phyloP scores from a whole-genome alignment of 2,113 vertebrate species.

The Nanorana parkeri region DNA sequence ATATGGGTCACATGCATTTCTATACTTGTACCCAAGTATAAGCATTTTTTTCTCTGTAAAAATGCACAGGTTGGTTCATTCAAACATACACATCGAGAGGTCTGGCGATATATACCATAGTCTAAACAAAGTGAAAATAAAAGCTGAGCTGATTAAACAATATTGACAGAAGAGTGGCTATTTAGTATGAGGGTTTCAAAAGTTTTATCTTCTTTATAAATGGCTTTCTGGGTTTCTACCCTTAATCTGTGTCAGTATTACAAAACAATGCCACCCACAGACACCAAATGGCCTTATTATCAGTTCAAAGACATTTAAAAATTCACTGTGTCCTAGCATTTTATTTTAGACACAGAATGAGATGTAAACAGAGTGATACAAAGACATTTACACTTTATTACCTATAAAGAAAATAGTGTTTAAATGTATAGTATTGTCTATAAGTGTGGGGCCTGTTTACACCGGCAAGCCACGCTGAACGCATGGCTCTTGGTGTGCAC shows the following conservation, averaged over 20 bases:
- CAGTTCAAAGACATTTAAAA: too few species aligned
- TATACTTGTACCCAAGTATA: neutral
- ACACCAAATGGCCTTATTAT: neutral
- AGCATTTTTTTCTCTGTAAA: neutral
- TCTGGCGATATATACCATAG: conserved; percentile 14
- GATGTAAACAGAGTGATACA: too few species aligned
- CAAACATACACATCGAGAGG: conserved; percentile 31
- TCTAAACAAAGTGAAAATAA: conserved; percentile 29
- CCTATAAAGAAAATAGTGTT: too few species aligned
- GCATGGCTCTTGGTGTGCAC: too few species aligned
- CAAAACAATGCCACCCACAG: neutral
- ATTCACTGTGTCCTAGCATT: too few species aligned
- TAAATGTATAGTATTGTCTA: too few species aligned
- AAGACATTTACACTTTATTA: too few species aligned
- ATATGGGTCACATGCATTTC: too few species aligned
- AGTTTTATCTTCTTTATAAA: conserved; percentile 13
- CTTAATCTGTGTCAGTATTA: neutral
- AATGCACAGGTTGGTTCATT: conserved; percentile 28
- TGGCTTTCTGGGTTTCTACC: neutral
- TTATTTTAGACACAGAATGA: too few species aligned
- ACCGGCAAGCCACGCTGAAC: too few species aligned
- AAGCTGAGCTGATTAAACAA: conserved; percentile 15
- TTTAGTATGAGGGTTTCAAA: neutral
- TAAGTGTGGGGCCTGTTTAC: too few species aligned
- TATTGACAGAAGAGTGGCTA: conserved; percentile 13